Evolutionary conservation across 92 coral and sea anemone genomes (phyloP).

Genomic region (Scolanthus callimorphus): DNA sequence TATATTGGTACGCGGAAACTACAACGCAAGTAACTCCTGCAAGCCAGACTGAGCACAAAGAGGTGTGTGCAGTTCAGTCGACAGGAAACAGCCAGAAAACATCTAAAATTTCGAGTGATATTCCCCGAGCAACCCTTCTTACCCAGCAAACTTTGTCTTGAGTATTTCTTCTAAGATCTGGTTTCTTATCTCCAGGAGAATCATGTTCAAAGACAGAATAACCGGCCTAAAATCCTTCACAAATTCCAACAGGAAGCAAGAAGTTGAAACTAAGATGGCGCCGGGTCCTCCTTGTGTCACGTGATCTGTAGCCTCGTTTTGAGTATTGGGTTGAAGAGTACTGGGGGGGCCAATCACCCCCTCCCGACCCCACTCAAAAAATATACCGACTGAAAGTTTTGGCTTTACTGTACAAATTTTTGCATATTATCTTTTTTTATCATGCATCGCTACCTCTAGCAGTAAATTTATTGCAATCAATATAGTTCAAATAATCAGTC

Average conservation of each 20-base stretch:
- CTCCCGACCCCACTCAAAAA: no score
- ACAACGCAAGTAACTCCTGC: background rate
- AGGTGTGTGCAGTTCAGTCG: constrained; percentile 35
- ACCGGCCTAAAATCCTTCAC: constrained; percentile 2
- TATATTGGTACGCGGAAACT: background rate
- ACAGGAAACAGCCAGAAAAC: constrained; percentile 3
- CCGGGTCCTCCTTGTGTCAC: constrained; percentile 56
- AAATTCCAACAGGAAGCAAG: constrained; percentile 26
- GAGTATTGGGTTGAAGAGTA: background rate
- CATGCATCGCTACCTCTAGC: no score
- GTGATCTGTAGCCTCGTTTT: constrained; percentile 51
- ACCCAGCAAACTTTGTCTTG: constrained; percentile 82
- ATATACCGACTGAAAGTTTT: no score
- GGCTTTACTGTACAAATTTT: no score
- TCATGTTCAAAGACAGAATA: no score
- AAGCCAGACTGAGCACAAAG: constrained; percentile 1
- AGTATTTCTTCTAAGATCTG: constrained; percentile 81
- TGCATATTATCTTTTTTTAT: no score
- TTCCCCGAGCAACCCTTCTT: no score
- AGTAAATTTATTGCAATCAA: no score
- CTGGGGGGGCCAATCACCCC: no score
- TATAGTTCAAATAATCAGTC: no score
- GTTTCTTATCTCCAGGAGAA: constrained; percentile 89
- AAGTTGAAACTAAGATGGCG: constrained; percentile 70
- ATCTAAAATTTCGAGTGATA: background rate